phyloP scores from a whole-genome alignment of 2,888 invertebrate species.

The Gastrophysa polygoni region DNA sequence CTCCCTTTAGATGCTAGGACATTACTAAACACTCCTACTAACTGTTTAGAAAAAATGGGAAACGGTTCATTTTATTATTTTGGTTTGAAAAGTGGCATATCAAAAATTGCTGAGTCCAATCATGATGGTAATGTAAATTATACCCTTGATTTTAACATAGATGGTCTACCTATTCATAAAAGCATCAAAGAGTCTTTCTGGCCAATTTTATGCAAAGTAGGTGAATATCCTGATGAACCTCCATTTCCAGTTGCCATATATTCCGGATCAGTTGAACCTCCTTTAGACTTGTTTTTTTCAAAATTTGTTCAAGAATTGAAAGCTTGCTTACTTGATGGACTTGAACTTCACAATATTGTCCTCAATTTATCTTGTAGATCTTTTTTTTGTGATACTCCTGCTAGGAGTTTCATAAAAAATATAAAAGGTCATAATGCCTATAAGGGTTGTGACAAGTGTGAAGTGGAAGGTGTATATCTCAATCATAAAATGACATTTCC shows the following conservation, averaged over 20 bases:
- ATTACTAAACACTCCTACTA: conserved; percentile 9
- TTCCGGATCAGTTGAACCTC: conserved; percentile 31
- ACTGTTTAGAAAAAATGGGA: conserved; percentile 2
- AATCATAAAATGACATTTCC: conserved; percentile 33
- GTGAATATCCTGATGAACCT: not conserved
- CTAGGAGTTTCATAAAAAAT: conserved; percentile 31
- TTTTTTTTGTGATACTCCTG: conserved; percentile 34
- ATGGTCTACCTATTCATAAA: conserved; percentile 35
- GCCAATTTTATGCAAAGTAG: conserved; percentile 19
- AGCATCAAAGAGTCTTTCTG: conserved; percentile 27
- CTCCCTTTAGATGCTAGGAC: conserved; percentile 10
- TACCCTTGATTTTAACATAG: conserved; percentile 27
- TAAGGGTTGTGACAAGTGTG: conserved; percentile 36
- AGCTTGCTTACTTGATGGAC: conserved; percentile 16
- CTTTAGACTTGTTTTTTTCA: conserved; percentile 27
- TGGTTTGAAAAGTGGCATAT: conserved; percentile 8
- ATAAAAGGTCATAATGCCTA: conserved; percentile 37
- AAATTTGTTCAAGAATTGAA: conserved; percentile 25
- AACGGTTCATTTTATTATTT: conserved; percentile 14
- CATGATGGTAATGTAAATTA: conserved; percentile 13
- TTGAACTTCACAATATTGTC: conserved; percentile 13
- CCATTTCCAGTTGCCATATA: conserved; percentile 26
- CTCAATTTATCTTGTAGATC: conserved; percentile 12
- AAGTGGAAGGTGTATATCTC: conserved; percentile 26
- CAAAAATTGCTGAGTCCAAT: not conserved